Evolutionary conservation across 2,888 invertebrate genomes (phyloP).

Genomic region (Drosophila stalkeri): DNA sequence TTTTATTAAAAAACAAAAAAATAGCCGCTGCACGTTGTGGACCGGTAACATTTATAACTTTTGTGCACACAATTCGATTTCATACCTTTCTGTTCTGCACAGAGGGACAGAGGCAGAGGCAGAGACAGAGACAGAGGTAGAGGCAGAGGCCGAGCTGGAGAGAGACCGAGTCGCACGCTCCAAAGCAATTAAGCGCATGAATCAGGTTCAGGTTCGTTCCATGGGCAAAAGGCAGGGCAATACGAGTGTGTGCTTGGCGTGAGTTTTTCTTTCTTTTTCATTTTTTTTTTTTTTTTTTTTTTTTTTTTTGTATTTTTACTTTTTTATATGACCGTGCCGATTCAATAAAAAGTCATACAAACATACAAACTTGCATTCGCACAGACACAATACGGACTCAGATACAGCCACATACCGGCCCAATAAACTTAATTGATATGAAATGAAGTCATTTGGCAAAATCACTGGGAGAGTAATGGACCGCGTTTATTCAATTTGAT

Average conservation of each 20-base stretch:
- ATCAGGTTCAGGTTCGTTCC: constrained; percentile 77
- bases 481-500: constrained; percentile 79
- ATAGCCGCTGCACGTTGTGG: constrained; percentile 44
- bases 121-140: neutral
- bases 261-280: constrained; percentile 38
- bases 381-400: constrained; percentile 18
- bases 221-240: constrained; percentile 65
- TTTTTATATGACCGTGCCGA: constrained; percentile 40
- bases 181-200: constrained; percentile 83
- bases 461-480: constrained; percentile 71
- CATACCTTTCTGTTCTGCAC: constrained; percentile 64
- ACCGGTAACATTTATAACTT: constrained; percentile 58
- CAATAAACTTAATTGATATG: constrained; percentile 84
- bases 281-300: constrained; percentile 8
- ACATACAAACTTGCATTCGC: constrained; percentile 25
- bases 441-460: constrained; percentile 84
- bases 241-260: constrained; percentile 31
- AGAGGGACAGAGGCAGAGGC: neutral
- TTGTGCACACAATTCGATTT: constrained; percentile 76
- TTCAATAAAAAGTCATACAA: constrained; percentile 55
- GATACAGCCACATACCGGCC: constrained; percentile 42
- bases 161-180: constrained; percentile 70
- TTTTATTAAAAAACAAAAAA: constrained; percentile 71
- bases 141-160: constrained; percentile 9
- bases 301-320: constrained; percentile 10